These are phyloP conservation scores for Noctua pronuba DNA, from an alignment of 2,888 invertebrate species.

Conservation along the genomic window DNA sequence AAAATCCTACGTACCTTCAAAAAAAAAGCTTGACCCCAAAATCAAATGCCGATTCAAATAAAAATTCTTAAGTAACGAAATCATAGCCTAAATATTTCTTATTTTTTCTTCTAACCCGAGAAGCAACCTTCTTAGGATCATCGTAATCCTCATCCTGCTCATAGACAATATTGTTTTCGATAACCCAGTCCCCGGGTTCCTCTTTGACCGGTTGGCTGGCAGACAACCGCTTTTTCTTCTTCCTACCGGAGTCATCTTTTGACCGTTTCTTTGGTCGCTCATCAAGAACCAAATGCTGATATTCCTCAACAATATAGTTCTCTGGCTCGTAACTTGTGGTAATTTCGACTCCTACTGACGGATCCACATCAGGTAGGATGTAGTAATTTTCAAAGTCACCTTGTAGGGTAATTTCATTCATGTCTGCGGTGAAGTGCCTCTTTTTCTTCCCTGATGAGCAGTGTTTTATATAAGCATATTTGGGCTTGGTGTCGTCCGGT, in stretches of 20 bases:
- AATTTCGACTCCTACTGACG: conserved; percentile 84
- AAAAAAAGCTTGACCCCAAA: conserved; percentile 41
- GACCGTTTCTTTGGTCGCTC: conserved; percentile 80
- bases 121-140: conserved; percentile 80
- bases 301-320: conserved; percentile 85
- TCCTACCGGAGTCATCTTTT: conserved; percentile 74
- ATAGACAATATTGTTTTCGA: conserved; percentile 81
- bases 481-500: conserved; percentile 82
- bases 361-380: conserved; percentile 87
- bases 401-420: conserved; percentile 85
- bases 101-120: conserved; percentile 87
- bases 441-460: conserved; percentile 83
- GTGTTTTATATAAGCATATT: conserved; percentile 87
- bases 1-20: conserved; percentile 26
- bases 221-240: conserved; percentile 75
- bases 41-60: conserved; percentile 89
- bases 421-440: conserved; percentile 84
- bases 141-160: conserved; percentile 84
- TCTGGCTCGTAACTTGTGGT: conserved; percentile 87
- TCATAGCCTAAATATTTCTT: conserved; percentile 87
- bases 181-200: conserved; percentile 81
- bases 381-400: conserved; percentile 88
- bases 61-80: conserved; percentile 81
- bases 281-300: conserved; percentile 83
- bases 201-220: conserved; percentile 72